A percentile compares a stretch with the other conserved stretches of the same genome.
Conservation (phyloP, 2,113 vertebrate species). For the Neotoma lepida region DNA sequence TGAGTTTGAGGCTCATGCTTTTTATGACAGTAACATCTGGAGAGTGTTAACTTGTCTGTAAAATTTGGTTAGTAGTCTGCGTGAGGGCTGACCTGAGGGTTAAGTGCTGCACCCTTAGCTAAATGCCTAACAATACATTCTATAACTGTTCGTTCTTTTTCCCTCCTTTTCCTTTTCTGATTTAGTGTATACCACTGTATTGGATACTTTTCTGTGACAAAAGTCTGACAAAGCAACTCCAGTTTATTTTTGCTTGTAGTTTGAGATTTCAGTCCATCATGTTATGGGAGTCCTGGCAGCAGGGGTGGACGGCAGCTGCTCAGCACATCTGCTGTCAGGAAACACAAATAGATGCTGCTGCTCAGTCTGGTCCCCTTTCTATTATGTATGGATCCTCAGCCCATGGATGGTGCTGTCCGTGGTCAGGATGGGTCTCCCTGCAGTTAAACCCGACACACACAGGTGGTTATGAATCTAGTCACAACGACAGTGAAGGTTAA, state of each 20-base stretch:
- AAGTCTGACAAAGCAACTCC: background rate
- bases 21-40: background rate
- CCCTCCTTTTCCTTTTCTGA: slow-evolving; percentile 11
- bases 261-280: background rate
- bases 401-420: background rate
- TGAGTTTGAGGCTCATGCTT: slow-evolving; percentile 4
- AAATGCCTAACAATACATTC: background rate
- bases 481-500: background rate
- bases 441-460: too few species aligned
- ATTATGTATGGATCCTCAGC: background rate
- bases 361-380: background rate
- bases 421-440: background rate
- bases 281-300: background rate
- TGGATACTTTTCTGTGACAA: background rate
- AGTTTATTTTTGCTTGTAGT: background rate
- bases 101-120: background rate
- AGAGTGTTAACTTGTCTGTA: background rate
- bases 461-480: background rate
- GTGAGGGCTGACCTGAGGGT: background rate
- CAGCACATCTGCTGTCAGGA: background rate
- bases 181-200: background rate
- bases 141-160: background rate
- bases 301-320: background rate
- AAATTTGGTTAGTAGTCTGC: background rate
- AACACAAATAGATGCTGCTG: too few species aligned